Base-by-base conservation (phyloP, 2,113 vertebrate genomes). In the Oxyruncus cristatus region DNA sequence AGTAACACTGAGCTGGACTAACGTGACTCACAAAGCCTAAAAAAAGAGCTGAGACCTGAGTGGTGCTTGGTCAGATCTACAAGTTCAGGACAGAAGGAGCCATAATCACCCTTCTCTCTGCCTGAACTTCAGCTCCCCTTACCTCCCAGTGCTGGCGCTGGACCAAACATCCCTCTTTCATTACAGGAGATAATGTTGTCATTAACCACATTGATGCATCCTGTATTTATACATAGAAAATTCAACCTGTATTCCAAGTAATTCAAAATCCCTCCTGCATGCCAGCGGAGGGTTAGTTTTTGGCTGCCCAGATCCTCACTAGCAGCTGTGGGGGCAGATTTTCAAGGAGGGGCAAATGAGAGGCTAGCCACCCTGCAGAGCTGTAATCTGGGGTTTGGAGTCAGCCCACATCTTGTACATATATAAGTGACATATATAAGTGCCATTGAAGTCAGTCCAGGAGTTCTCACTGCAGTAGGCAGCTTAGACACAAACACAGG, bases 181-280 rank as follows among this genome's bases (percentile, higher is more conserved):
- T 33, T 46, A 53, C 63, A 81, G 75, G 65, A 88, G 42, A 81
- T 70, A 74, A 77, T 58, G 55, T 56, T 53, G 49, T n/a, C 65
- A 78, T 94, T 92, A 88, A 89, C 88, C 92, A 93, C 33, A 41
- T 11, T 46, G 62, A 72, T 91, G 68, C 79, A 84, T 81, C 41
- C 41, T 65, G 50, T 83, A 89, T 68, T 93, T 62, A 78, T 24
- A 55, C 15, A 65, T 2, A 75, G 92, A 91, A 94, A 88, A 96
- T 47, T 84, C 61, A 68, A 23, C 20, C 49, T 8, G 12, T 77
- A 19, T 68, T 96, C n/a, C 59, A 92, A 49, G 61, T 58, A 78
- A 75, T 27, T 84, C 72, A 92, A 93, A 96, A 95, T 65, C 41
- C 32, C 22, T 93, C 52, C n/a, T 33, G 52, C 41, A 22, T 78